A percentile compares a stretch with the other conserved stretches of the same genome.
These are phyloP conservation scores for Danio albolineatus DNA, from an alignment of 2,797 vertebrate species.

Conservation along the genomic window DNA sequence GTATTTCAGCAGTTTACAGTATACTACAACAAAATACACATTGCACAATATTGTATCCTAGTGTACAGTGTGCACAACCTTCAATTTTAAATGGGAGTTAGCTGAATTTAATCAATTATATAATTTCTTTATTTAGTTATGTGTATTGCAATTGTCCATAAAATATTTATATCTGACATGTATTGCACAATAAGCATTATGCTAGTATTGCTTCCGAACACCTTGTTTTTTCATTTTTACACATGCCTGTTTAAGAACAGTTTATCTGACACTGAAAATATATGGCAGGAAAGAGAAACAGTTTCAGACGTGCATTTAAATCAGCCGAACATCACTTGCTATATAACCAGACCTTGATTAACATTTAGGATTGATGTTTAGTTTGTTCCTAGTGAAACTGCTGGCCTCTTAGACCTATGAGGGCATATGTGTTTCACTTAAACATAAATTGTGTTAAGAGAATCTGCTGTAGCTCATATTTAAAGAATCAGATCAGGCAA, in stretches of 20 bases:
- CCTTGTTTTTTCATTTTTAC: not conserved
- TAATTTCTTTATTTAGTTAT: too few relatives aligned
- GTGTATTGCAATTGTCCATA: too few relatives aligned
- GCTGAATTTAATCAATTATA: too few relatives aligned
- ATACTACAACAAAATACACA: not conserved
- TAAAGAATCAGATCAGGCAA: too few relatives aligned
- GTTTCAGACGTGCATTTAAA: slow-evolving; percentile 63
- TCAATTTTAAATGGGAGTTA: too few relatives aligned
- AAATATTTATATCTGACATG: not conserved
- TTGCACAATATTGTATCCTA: too few relatives aligned
- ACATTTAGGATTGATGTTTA: slow-evolving; percentile 1
- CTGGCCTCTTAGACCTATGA: not conserved
- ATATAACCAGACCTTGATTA: slow-evolving; percentile 54
- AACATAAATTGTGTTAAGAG: not conserved
- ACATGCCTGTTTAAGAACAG: slow-evolving; percentile 1
- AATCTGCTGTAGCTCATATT: too few relatives aligned
- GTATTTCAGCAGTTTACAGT: not conserved
- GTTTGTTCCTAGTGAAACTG: not conserved
- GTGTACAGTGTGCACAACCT: too few relatives aligned
- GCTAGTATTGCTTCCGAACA: slow-evolving; percentile 3
- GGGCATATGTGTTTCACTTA: not conserved
- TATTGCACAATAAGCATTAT: not conserved
- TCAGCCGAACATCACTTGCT: slow-evolving; percentile 68
- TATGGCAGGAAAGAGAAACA: slow-evolving; percentile 70
- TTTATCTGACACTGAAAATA: slow-evolving; percentile 45